phyloP scores from a whole-genome alignment of 2,797 vertebrate genomes.

The Aplochiton taeniatus region DNA sequence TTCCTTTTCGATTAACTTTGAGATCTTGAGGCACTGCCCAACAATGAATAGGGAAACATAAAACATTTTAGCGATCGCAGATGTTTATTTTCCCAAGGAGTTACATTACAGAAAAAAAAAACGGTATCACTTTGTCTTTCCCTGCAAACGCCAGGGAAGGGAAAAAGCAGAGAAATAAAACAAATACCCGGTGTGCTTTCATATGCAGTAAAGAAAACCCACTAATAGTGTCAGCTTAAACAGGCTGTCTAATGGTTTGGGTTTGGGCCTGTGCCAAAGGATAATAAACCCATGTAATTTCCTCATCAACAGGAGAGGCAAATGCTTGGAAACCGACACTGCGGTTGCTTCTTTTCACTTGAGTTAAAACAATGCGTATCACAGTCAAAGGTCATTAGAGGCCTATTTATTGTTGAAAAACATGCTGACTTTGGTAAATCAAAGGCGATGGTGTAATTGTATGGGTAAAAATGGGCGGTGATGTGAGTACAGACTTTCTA shows the following conservation, averaged over 20 bases:
- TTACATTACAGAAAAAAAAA: slow-evolving; percentile 25
- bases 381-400: slow-evolving; percentile 1
- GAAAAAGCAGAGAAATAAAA: slow-evolving; percentile 32
- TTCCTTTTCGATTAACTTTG: slow-evolving; percentile 53
- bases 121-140: slow-evolving; percentile 22
- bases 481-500: slow-evolving; percentile 8
- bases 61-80: slow-evolving; percentile 33
- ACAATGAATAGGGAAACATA: slow-evolving; percentile 30
- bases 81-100: slow-evolving; percentile 44
- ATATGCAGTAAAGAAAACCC: slow-evolving; percentile 27
- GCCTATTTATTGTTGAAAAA: slow-evolving; percentile 16
- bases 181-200: slow-evolving; percentile 36
- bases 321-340: slow-evolving; percentile 30
- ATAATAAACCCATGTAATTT: slow-evolving; percentile 41
- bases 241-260: slow-evolving; percentile 36
- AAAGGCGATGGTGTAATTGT: background rate
- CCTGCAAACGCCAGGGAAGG: slow-evolving; percentile 25
- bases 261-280: slow-evolving; percentile 42
- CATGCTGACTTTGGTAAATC: slow-evolving; percentile 12
- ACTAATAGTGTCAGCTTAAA: slow-evolving; percentile 34
- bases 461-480: background rate
- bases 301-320: slow-evolving; percentile 31
- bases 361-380: slow-evolving; percentile 3
- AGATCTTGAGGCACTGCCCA: slow-evolving; percentile 23
- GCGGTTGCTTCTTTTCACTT: slow-evolving; percentile 14